A percentile compares a stretch with the other conserved stretches of the same genome.
Evolutionary conservation across 1,140 invertebrate species (phyloP).

Genomic region (Elymnias hypermnestra): DNA sequence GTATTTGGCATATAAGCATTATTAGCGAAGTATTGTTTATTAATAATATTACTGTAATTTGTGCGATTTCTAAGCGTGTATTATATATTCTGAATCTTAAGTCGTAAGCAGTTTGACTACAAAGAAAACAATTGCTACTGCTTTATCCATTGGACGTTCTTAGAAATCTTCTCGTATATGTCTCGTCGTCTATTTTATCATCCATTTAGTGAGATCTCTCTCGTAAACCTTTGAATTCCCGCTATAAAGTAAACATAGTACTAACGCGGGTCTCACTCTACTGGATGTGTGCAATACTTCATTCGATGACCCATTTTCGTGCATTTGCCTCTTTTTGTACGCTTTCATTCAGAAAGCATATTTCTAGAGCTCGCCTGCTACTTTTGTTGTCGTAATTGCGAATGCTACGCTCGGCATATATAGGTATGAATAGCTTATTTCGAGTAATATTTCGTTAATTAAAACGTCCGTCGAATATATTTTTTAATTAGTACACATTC

Average conservation of each 20-base stretch:
- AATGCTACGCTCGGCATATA: slow-evolving; percentile 15
- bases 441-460: slow-evolving; percentile 20
- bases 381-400: slow-evolving; percentile 53
- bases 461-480: no score
- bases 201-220: slow-evolving; percentile 27
- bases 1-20: no score
- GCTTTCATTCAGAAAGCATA: slow-evolving; percentile 43
- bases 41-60: no score
- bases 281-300: slow-evolving; percentile 42
- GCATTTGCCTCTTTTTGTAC: slow-evolving; percentile 40
- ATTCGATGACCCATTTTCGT: slow-evolving; percentile 62
- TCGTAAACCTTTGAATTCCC: slow-evolving; percentile 17
- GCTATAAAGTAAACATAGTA: slow-evolving; percentile 19
- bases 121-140: slow-evolving; percentile 40
- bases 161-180: slow-evolving; percentile 40
- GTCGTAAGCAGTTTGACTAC: slow-evolving; percentile 18
- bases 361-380: slow-evolving; percentile 33
- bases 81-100: no score
- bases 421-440: slow-evolving; percentile 17
- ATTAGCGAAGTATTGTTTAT: no score
- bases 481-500: no score
- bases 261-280: slow-evolving; percentile 26
- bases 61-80: no score
- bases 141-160: slow-evolving; percentile 26
- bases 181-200: slow-evolving; percentile 21